These are phyloP conservation scores for Glareola pratincola DNA, from an alignment of 2,113 vertebrate species.

Conservation along the genomic window DNA sequence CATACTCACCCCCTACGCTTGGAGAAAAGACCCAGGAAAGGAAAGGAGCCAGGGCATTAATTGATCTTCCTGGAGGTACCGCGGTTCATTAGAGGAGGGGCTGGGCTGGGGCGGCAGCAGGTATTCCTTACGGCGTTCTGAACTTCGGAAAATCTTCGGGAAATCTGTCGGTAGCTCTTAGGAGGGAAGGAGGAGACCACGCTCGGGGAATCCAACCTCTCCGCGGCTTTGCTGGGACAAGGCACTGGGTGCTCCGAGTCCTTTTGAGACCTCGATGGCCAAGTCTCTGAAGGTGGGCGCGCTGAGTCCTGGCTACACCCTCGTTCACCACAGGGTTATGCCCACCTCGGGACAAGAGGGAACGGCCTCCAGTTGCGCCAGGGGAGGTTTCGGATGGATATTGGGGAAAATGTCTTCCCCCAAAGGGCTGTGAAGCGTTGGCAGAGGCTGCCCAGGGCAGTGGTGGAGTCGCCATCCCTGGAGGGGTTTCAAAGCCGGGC, in stretches of 20 bases:
- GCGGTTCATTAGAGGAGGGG: conserved; percentile 64
- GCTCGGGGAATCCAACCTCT: fast-evolving
- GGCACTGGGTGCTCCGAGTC: not conserved
- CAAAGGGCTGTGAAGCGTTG: too few relatives aligned
- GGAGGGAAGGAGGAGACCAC: not conserved
- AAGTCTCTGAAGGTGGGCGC: not conserved
- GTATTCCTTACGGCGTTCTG: conserved; percentile 31
- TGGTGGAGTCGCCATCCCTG: too few relatives aligned
- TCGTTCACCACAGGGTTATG: not conserved
- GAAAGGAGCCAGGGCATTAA: conserved; percentile 57
- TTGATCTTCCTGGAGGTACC: conserved; percentile 67
- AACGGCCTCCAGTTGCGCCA: too few relatives aligned
- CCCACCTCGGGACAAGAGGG: not conserved
- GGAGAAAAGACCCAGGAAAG: conserved; percentile 51
- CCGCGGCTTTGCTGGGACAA: not conserved
- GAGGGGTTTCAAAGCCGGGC: too few relatives aligned
- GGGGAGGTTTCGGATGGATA: too few relatives aligned
- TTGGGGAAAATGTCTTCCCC: too few relatives aligned
- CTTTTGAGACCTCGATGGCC: too few relatives aligned
- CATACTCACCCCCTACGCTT: conserved; percentile 45
- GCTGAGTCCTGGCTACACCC: not conserved
- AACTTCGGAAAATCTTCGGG: conserved; percentile 24
- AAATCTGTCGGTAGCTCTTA: conserved; percentile 14
- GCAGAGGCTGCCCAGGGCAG: too few relatives aligned
- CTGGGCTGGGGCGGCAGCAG: conserved; percentile 1